Percentiles rank a stretch among this genome's conserved stretches.
Conservation (phyloP, 2,113 vertebrate species). For the Shinisaurus crocodilurus region DNA sequence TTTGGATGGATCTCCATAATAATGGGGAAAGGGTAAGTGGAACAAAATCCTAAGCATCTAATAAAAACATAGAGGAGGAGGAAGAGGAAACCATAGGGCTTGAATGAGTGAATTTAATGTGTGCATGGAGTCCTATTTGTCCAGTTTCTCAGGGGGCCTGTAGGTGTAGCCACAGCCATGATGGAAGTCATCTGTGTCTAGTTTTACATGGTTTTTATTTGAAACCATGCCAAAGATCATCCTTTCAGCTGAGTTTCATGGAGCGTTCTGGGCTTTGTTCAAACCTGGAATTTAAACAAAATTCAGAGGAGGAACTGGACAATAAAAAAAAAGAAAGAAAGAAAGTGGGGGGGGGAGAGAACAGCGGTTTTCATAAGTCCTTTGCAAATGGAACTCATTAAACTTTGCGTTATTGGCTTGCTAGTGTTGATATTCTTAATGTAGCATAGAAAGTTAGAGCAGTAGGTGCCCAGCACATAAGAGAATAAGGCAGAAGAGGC, state of each 20-base stretch:
- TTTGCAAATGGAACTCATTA: background rate
- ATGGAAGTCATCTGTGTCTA: constrained; percentile 6
- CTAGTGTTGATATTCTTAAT: background rate
- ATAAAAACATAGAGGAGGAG: constrained; percentile 15
- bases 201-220: constrained; percentile 26
- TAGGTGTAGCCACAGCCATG: constrained; percentile 27
- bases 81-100: constrained; percentile 12
- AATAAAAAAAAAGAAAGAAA: background rate
- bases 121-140: background rate
- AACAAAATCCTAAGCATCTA: constrained; percentile 29
- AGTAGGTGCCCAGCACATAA: background rate
- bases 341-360: background rate
- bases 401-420: background rate
- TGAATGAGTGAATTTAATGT: constrained; percentile 25
- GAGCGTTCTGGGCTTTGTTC: constrained; percentile 17
- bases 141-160: constrained; percentile 6
- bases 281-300: constrained; percentile 25
- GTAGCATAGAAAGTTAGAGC: background rate
- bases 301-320: background rate
- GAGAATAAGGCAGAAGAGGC: background rate
- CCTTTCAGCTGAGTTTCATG: constrained; percentile 28
- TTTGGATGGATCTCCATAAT: constrained; percentile 5
- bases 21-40: background rate
- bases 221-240: constrained; percentile 13
- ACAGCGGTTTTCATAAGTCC: constrained; percentile 9